Base-by-base conservation (phyloP, 2,113 vertebrate genomes). In the Smithornis capensis region DNA sequence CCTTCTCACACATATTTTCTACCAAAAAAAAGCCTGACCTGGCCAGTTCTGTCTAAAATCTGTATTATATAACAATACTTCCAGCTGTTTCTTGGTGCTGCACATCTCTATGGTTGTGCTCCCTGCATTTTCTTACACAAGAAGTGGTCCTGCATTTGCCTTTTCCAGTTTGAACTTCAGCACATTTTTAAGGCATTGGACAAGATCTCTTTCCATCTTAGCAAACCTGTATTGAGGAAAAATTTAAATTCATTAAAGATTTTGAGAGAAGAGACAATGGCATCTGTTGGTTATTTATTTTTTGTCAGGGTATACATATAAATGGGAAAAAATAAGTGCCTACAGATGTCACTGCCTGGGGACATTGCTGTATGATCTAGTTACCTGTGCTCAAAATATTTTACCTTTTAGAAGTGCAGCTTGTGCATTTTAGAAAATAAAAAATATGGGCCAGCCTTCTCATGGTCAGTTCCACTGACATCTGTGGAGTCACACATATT, bases 391-490 rank as follows among this genome's bases (percentile, higher is more conserved):
- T 45, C n/a, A 44, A 62, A 67, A 31, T 57, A 57, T n/a, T 74
- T 87, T 65, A 74, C 15, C 24, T 47, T 91, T 67, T 21, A 9
- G 5, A 42, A 1, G 1, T 82, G 33, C 47, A 57, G 16, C 9
- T 35, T 62, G 55, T 57, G 24, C 24, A 28, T 55, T 73, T 75
- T 35, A 60, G 19, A 73, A 80, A 68, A 50, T 22, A 14, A 71
- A 82, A 90, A 49, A 3, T 8, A 31, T 4, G 13, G 49, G 11
- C 28, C 70, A 52, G 44, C 8, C 24, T 42, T 52, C 56, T 15
- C 0, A 0, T 40, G 59, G 15, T 57, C 45, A 14, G 3, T 29
- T 79, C 49, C 40, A 19, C 1, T 9, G 10, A 29, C 4, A 3
- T 64, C 52, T 19, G 31, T 47, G 38, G 81, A 65, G 25, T 4